These are phyloP conservation scores for Rhinogobio ventralis DNA, from an alignment of 2,797 vertebrate genomes.

Conservation along the genomic window DNA sequence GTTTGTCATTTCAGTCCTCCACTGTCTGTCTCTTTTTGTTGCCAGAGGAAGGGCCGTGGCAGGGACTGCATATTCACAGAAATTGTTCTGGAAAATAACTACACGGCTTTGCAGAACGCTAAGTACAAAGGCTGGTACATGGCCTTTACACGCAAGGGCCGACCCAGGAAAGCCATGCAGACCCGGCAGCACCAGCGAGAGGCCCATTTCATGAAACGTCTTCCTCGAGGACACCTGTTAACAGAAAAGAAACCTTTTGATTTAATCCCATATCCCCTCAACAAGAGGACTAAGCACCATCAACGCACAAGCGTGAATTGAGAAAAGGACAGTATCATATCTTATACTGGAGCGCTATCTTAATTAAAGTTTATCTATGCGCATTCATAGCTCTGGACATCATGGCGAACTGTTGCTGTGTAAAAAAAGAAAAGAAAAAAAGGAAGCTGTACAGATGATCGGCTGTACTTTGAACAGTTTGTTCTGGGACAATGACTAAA, in stretches of 20 bases:
- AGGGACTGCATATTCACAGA: slow-evolving; percentile 98
- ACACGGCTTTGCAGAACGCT: slow-evolving; percentile 96
- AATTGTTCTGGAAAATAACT: slow-evolving; percentile 99
- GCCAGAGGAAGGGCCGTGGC: slow-evolving; percentile 92
- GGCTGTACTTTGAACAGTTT: slow-evolving; percentile 12
- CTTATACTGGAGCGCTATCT: slow-evolving; percentile 34
- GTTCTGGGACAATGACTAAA: slow-evolving; percentile 39
- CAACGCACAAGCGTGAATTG: slow-evolving; percentile 72
- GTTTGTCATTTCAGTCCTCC: slow-evolving; percentile 16
- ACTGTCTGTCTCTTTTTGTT: slow-evolving; percentile 37
- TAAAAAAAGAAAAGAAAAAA: background rate
- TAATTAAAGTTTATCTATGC: slow-evolving; percentile 41
- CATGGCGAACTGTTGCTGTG: slow-evolving; percentile 21
- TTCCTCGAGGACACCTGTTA: slow-evolving; percentile 93
- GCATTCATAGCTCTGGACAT: slow-evolving; percentile 30
- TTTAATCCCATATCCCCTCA: slow-evolving; percentile 92
- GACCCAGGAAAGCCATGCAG: slow-evolving; percentile 93
- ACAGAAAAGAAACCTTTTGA: slow-evolving; percentile 92
- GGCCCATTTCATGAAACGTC: slow-evolving; percentile 99
- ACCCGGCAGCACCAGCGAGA: slow-evolving; percentile 98
- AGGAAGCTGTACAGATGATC: background rate
- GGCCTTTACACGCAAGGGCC: slow-evolving; percentile 98
- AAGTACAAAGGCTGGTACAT: slow-evolving; percentile 99
- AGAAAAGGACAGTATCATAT: slow-evolving; percentile 33
- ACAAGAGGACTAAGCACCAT: slow-evolving; percentile 91